Evolutionary conservation across 2,888 invertebrate genomes (phyloP).

Genomic region (Philaethria dido): DNA sequence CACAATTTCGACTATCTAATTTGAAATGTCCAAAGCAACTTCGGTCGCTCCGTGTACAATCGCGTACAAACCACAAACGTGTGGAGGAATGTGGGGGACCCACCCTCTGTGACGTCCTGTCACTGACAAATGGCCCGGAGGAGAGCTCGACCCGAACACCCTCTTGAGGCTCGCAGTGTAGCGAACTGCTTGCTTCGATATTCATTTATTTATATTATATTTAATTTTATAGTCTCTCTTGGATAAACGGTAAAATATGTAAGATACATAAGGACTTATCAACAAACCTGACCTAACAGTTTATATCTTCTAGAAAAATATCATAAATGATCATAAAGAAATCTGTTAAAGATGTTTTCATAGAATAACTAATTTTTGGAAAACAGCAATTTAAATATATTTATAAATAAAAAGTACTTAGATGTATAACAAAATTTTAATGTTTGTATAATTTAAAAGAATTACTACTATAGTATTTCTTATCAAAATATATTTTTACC

Average conservation of each 20-base stretch:
- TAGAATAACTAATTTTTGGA: too few relatives aligned
- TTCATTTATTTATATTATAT: conserved; percentile 6
- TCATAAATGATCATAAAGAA: too few relatives aligned
- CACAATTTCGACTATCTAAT: conserved; percentile 15
- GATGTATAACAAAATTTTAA: too few relatives aligned
- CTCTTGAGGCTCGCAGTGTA: conserved; percentile 59
- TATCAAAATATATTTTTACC: too few relatives aligned
- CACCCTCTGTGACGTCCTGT: conserved; percentile 72
- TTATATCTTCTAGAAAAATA: too few relatives aligned
- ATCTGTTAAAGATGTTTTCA: too few relatives aligned
- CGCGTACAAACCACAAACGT: conserved; percentile 67
- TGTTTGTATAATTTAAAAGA: too few relatives aligned
- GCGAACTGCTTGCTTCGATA: conserved; percentile 40
- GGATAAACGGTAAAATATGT: neutral
- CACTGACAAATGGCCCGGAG: conserved; percentile 83
- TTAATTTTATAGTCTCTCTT: neutral
- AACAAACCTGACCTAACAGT: too few relatives aligned
- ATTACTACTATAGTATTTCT: too few relatives aligned
- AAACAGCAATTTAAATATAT: too few relatives aligned
- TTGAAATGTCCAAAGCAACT: conserved; percentile 44
- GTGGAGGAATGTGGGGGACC: conserved; percentile 60
- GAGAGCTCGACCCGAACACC: conserved; percentile 78
- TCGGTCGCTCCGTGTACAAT: conserved; percentile 60
- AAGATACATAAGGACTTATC: neutral
- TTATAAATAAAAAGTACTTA: too few relatives aligned